Base-by-base conservation (phyloP, 2,113 vertebrate species). In the Macrotis lagotis region DNA sequence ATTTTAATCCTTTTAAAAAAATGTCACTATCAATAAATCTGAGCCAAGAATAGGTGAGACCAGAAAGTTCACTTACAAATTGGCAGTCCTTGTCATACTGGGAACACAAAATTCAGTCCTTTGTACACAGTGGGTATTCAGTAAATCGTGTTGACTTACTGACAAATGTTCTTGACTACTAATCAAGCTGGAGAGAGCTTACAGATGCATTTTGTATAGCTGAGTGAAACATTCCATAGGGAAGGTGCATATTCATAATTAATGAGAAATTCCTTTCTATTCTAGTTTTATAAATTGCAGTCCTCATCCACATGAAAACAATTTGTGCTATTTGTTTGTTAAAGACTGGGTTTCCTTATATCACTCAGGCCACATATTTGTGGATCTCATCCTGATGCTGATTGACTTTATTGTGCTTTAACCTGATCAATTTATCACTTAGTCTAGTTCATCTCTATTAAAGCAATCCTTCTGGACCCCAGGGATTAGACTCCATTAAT, bases 191-290 rank as follows among this genome's bases (percentile, higher is more conserved):
- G 14, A 93, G 31, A 91, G 49, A 92, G 53, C 93, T 90, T 91
- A 48, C 89, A 83, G 94, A 90, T 93, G 31, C 8, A 88, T 52
- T 95, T 94, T 97, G 50, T 91, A 90, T 94, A 95, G 91, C 7
- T 8, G 51, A 93, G 48, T 16, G 26, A 48, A 74, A 0, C 4
- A 8, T 91, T 95, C 95, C 92, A 74, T 2, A 91, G 95, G 95
- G 88, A 97, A 51, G 90, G 92, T 66, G 91, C 83, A 25, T 25
- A 11, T 97, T n/a, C 12, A 94, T 95, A 95, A 95, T 96, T 95
- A 96, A 95, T 97, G 90, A 93, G 91, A 53, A 92, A 51, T 6
- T 28, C 31, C 89, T 95, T 93, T 55, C 90, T 92, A 22, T 22
- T 83, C 66, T 44, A 83, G 66, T 19, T 44, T 24, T 44, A 7